Evolutionary conservation across 2,888 invertebrate species (phyloP).

Genomic region (Sussaba pulchella): DNA sequence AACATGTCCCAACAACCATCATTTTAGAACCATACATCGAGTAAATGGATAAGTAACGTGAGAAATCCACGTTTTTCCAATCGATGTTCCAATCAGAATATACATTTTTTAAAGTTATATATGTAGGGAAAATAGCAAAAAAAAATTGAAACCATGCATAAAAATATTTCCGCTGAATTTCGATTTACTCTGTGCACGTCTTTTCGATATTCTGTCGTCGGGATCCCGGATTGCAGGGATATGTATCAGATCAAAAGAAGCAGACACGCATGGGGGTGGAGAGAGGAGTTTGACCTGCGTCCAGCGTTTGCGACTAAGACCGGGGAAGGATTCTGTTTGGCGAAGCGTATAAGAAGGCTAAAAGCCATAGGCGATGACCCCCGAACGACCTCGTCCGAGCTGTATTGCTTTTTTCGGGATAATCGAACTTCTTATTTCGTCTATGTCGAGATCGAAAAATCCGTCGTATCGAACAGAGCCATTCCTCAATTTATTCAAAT

Average conservation of each 20-base stretch:
- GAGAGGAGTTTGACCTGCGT: slow-evolving; percentile 15
- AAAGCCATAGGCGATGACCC: slow-evolving; percentile 75
- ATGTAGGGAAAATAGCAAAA: neutral
- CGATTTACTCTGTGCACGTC: neutral
- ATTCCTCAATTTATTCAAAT: too few relatives aligned
- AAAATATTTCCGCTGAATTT: neutral
- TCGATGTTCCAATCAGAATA: neutral
- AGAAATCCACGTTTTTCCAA: neutral
- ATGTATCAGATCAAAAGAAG: slow-evolving; percentile 72
- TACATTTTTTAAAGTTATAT: neutral
- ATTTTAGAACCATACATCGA: neutral
- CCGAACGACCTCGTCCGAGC: slow-evolving; percentile 35
- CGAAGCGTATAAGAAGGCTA: slow-evolving; percentile 78
- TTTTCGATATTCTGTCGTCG: slow-evolving; percentile 41
- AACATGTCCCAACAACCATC: neutral
- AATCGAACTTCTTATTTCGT: slow-evolving; percentile 13
- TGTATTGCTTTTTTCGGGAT: slow-evolving; percentile 24
- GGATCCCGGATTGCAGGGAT: slow-evolving; percentile 60
- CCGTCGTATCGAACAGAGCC: too few relatives aligned
- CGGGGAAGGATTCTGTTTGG: slow-evolving; percentile 74
- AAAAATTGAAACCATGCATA: neutral
- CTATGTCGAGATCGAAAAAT: too few relatives aligned
- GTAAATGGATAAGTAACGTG: neutral
- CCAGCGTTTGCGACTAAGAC: slow-evolving; percentile 51
- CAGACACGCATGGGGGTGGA: slow-evolving; percentile 61